A percentile compares a stretch with the other conserved stretches of the same genome.
phyloP scores from a whole-genome alignment of 2,888 invertebrate genomes.

The Drosophila rubida region DNA sequence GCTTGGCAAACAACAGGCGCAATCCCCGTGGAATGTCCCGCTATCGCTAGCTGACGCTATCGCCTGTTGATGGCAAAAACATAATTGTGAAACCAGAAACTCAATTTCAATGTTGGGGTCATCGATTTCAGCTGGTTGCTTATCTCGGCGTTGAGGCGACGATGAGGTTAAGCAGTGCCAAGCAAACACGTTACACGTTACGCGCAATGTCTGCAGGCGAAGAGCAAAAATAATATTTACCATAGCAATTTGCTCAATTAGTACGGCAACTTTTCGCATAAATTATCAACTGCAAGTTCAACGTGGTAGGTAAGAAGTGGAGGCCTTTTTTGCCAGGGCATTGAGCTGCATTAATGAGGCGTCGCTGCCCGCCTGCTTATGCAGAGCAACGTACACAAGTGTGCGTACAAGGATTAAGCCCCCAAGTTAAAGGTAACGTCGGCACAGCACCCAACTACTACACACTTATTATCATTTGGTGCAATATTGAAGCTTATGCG shows the following conservation, averaged over 20 bases:
- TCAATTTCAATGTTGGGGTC: conserved; percentile 36
- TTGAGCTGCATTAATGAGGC: conserved; percentile 62
- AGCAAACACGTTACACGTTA: neutral
- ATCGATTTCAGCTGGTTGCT: conserved; percentile 43
- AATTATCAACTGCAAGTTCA: conserved; percentile 38
- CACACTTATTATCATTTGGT: conserved; percentile 2
- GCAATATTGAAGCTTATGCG: conserved; percentile 5
- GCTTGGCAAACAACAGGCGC: conserved; percentile 18
- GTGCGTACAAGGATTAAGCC: conserved; percentile 4
- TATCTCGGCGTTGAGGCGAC: neutral
- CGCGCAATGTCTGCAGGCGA: neutral
- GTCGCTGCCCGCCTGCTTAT: conserved; percentile 48
- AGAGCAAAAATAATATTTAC: conserved; percentile 45
- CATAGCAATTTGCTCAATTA: conserved; percentile 51
- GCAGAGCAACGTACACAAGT: conserved; percentile 37
- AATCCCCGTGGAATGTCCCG: neutral
- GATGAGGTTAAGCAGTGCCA: conserved; percentile 2
- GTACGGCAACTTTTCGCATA: conserved; percentile 26
- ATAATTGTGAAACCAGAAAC: conserved; percentile 24
- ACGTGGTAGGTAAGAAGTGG: neutral
- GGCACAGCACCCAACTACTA: neutral
- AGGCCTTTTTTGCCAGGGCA: conserved; percentile 20
- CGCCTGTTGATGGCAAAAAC: conserved; percentile 16
- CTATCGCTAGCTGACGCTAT: neutral
- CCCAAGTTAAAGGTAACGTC: conserved; percentile 1